These are phyloP conservation scores for Pogonomyrmex barbatus DNA, from an alignment of 1,140 invertebrate genomes.

Conservation along the genomic window DNA sequence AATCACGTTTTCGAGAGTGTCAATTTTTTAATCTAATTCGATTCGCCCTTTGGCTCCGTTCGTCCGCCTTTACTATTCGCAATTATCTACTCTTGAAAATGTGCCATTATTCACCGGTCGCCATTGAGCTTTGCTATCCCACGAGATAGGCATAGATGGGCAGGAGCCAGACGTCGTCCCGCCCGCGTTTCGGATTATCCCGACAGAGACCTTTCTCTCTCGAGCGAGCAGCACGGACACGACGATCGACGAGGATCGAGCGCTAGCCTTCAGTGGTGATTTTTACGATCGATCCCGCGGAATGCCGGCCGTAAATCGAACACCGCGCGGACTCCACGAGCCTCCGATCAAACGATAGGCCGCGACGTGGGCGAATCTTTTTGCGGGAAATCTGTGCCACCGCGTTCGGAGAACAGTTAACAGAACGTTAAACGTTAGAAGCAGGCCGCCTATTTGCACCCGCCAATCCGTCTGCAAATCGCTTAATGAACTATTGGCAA, in stretches of 20 bases:
- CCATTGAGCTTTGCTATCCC: conserved; percentile 44
- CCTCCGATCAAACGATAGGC: conserved; percentile 50
- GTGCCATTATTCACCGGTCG: conserved; percentile 30
- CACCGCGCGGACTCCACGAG: conserved; percentile 15
- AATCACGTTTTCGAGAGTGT: conserved; percentile 11
- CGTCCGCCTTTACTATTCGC: conserved; percentile 21
- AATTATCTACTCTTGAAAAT: conserved; percentile 33
- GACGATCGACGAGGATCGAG: conserved; percentile 67
- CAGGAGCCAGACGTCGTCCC: conserved; percentile 46
- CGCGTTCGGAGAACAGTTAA: conserved; percentile 5
- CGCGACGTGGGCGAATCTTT: conserved; percentile 50
- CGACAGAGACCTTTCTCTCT: conserved; percentile 69
- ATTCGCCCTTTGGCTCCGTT: conserved; percentile 9
- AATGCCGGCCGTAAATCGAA: conserved; percentile 67
- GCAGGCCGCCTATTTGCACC: background rate
- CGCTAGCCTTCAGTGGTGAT: conserved; percentile 62
- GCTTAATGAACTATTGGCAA: conserved; percentile 52
- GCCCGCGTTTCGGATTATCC: conserved; percentile 61
- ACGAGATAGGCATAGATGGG: conserved; percentile 56
- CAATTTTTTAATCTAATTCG: conserved; percentile 32
- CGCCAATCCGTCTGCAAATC: conserved; percentile 24
- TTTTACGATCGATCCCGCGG: conserved; percentile 69
- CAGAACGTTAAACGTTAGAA: conserved; percentile 1
- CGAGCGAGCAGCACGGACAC: background rate
- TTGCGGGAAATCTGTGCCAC: conserved; percentile 1